Evolutionary conservation across 1,140 invertebrate species (phyloP), one percentile per base, ranked within the genome.

Genomic region (Aradophagus sp.): DNA sequence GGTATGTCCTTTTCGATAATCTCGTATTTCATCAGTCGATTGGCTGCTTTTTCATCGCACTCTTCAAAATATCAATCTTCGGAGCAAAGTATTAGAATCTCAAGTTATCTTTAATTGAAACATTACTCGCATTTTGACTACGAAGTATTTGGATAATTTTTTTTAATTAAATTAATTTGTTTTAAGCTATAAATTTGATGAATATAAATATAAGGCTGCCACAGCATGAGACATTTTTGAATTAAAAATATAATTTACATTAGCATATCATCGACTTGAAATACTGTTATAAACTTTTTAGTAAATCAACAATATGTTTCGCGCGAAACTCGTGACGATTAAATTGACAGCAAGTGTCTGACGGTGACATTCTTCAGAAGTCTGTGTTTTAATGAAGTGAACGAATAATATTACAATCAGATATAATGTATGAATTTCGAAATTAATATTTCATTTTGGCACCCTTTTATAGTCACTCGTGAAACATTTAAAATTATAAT

Each of bases 1-100:
- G 76, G 83, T 84, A 66, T 77, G 80, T 77, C 11, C 47, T 58
- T 62, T 61, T 27, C n/a, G 19, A 1, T 29, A 14, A 34, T 45
- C 20, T 4, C 20, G 4, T 23, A 23, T n/a, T 23, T 23, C 20
- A 23, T 23, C 4, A 23, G 8, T 11, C 44, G n/a, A 11, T 12
- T 10, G 26, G 1, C 3, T 11, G 5, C 16, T 34, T 44, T n/a
- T n/a, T n/a, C n/a, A n/a, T n/a, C n/a, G n/a, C n/a, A n/a, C n/a
- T n/a, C n/a, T n/a, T n/a, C n/a, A n/a, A n/a, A n/a, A n/a, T n/a
- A n/a, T n/a, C n/a, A n/a, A n/a, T n/a, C n/a, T n/a, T n/a, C n/a
- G n/a, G n/a, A n/a, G n/a, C n/a, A n/a, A n/a, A n/a, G n/a, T n/a
- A n/a, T n/a, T n/a, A n/a, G n/a, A n/a, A n/a, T n/a, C n/a, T n/a